Base-by-base conservation (phyloP, 2,888 invertebrate genomes). In the Sinopyrophorus schimmeli region DNA sequence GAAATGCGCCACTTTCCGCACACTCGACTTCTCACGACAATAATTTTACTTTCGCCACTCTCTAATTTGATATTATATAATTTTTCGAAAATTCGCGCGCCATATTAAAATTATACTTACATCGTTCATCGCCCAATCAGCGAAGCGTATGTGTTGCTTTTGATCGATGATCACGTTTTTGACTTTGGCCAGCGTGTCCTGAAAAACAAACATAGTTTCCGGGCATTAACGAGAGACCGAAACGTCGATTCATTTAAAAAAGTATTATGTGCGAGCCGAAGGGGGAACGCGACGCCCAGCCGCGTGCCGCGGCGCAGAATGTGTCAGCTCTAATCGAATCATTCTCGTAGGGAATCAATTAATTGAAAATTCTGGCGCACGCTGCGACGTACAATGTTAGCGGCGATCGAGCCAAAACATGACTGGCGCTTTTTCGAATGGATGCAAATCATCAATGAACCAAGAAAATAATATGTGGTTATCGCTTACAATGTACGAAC, bases 41-140 rank as follows among this genome's bases (percentile, higher is more conserved):
- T n/a, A n/a, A n/a, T n/a, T n/a, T n/a, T n/a, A n/a, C n/a, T n/a
- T n/a, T n/a, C n/a, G n/a, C n/a, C n/a, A n/a, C n/a, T n/a, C n/a
- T n/a, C n/a, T n/a, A n/a, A n/a, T n/a, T n/a, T n/a, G n/a, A n/a
- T n/a, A n/a, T n/a, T n/a, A n/a, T n/a, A n/a, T n/a, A n/a, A n/a
- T n/a, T n/a, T n/a, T n/a, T n/a, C n/a, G n/a, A n/a, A n/a, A n/a
- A n/a, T n/a, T n/a, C n/a, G n/a, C n/a, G n/a, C n/a, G n/a, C n/a
- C n/a, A n/a, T n/a, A n/a, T n/a, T n/a, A n/a, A n/a, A n/a, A n/a
- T n/a, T n/a, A n/a, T 57, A 78, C 82, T 82, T 77, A 94, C 95
- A 74, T 97, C 98, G 70, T 88, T 89, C 1, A 82, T 83, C 74
- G 87, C 92, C 96, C 96, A 98, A 60, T 91, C 91, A 9, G 86